Conservation (phyloP, 2,797 vertebrate species). For the Pteronotus mesoamericanus region DNA sequence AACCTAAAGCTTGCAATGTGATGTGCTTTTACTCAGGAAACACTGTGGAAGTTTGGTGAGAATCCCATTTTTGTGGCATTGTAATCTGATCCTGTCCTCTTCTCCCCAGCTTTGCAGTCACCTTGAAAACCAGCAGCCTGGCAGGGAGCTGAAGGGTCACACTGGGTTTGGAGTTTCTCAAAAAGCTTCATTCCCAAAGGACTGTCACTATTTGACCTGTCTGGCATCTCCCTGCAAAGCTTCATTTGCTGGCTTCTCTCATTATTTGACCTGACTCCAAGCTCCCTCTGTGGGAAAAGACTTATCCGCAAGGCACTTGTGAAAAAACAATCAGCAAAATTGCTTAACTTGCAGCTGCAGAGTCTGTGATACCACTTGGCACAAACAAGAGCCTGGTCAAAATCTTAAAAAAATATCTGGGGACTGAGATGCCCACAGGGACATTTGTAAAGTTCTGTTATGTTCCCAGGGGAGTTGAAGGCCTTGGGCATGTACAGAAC, state of each 20-base stretch:
- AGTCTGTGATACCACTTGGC: neutral
- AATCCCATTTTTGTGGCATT: neutral
- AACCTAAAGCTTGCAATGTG: neutral
- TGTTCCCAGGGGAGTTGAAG: neutral
- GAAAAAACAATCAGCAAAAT: neutral
- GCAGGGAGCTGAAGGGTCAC: no score
- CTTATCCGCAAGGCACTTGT: neutral
- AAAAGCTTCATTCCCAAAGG: neutral
- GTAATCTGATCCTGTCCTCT: neutral
- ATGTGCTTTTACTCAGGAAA: neutral
- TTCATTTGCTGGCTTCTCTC: neutral
- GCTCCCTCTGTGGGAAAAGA: neutral
- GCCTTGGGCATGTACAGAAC: neutral
- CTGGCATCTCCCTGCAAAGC: neutral
- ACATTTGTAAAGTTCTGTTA: neutral
- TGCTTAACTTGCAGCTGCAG: neutral
- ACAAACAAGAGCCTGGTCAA: neutral
- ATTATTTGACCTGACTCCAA: neutral
- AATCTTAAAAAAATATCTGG: neutral
- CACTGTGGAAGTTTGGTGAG: neutral
- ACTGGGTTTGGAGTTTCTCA: neutral
- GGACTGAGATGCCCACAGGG: neutral
- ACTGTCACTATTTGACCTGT: neutral
- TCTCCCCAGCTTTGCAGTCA: neutral
- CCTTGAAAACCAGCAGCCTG: neutral